phyloP scores from a whole-genome alignment of 2,888 invertebrate species.

The Hemithea aestivaria region DNA sequence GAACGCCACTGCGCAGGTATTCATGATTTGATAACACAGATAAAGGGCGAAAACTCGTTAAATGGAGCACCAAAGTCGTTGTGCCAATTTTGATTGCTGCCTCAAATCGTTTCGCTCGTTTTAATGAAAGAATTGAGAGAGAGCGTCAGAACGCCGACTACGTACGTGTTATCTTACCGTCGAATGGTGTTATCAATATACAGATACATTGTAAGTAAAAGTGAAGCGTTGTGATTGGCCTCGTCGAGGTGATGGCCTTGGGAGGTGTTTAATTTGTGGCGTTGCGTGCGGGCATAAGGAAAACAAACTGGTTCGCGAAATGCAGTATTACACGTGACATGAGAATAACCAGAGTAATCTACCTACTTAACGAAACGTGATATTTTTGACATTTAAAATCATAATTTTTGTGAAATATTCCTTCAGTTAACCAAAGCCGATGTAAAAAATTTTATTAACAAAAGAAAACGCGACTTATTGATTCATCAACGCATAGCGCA shows the following conservation, averaged over 20 bases:
- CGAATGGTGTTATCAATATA: neutral
- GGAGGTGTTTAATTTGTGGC: conserved; percentile 15
- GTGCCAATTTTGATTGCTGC: conserved; percentile 22
- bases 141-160: conserved; percentile 16
- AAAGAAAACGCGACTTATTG: too few relatives aligned
- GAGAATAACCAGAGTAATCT: conserved; percentile 4
- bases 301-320: conserved; percentile 8
- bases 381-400: neutral
- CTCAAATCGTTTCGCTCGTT: conserved; percentile 15
- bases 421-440: too few relatives aligned
- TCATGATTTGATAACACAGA: conserved; percentile 10
- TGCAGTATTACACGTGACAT: conserved; percentile 8
- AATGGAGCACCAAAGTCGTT: conserved; percentile 20
- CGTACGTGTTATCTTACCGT: conserved; percentile 6
- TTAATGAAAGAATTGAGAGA: conserved; percentile 19
- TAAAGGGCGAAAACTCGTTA: conserved; percentile 9
- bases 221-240: conserved; percentile 8
- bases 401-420: too few relatives aligned
- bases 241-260: conserved; percentile 15
- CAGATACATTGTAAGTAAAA: conserved; percentile 17
- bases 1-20: conserved; percentile 2
- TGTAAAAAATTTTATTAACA: too few relatives aligned
- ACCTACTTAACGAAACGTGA: conserved; percentile 5
- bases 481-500: too few relatives aligned
- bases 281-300: conserved; percentile 13